These are phyloP conservation scores for Diloba caeruleocephala DNA, from an alignment of 2,888 invertebrate genomes.

Conservation along the genomic window DNA sequence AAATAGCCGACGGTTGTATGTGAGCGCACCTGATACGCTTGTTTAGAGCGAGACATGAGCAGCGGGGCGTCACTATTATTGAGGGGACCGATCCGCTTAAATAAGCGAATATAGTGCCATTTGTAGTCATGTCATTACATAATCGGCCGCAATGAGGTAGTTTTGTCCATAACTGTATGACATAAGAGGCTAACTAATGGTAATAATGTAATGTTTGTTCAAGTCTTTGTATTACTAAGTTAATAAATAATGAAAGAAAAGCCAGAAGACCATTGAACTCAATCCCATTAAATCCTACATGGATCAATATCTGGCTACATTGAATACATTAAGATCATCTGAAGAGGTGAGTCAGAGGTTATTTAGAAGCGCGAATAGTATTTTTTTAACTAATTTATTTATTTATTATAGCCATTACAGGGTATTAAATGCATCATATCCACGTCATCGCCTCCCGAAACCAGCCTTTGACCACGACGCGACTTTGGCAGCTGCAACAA, in stretches of 20 bases:
- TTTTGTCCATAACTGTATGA: constrained; percentile 18
- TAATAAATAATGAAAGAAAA: constrained; percentile 1
- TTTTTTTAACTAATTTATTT: no score
- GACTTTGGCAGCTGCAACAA: no score
- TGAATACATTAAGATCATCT: no score
- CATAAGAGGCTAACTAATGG: constrained; percentile 18
- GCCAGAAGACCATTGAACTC: constrained; percentile 1
- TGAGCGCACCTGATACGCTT: constrained; percentile 56
- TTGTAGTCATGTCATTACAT: constrained; percentile 41
- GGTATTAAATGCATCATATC: no score
- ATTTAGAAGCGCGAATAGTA: no score
- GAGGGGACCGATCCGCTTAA: constrained; percentile 47
- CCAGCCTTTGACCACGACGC: no score
- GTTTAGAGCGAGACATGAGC: constrained; percentile 52
- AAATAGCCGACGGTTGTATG: constrained; percentile 66
- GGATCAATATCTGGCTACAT: no score
- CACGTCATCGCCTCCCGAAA: no score
- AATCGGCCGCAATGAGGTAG: constrained; percentile 38
- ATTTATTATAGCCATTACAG: no score
- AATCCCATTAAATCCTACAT: no score
- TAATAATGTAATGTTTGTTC: constrained; percentile 12
- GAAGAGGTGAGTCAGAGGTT: no score
- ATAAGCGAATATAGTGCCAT: constrained; percentile 27
- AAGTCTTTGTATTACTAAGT: constrained; percentile 5
- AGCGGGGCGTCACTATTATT: constrained; percentile 56